These are phyloP conservation scores for Linnaemya vulpina DNA, from an alignment of 2,888 invertebrate species.

Conservation along the genomic window DNA sequence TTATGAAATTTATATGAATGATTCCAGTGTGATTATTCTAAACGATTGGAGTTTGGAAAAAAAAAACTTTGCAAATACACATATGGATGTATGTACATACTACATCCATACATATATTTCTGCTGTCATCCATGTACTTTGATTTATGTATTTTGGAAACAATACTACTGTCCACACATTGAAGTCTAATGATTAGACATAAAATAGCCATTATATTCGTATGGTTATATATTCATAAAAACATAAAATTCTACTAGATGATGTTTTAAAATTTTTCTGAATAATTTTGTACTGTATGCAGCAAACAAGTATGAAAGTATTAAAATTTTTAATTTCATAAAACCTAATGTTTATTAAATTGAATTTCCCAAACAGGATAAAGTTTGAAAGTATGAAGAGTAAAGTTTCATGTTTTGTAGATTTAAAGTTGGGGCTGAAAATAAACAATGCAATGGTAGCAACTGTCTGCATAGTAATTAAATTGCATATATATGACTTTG, in stretches of 20 bases:
- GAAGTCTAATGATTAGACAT: no score
- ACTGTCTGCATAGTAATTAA: constrained; percentile 70
- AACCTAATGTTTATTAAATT: neutral
- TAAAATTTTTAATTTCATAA: constrained; percentile 51
- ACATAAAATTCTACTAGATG: constrained; percentile 17
- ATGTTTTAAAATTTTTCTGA: no score
- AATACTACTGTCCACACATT: no score
- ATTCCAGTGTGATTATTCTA: no score
- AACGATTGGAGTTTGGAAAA: neutral
- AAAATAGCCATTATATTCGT: constrained; percentile 42
- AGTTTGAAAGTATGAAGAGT: constrained; percentile 14
- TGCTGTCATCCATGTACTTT: neutral
- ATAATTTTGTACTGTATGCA: neutral
- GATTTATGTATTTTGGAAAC: no score
- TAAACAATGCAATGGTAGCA: constrained; percentile 50
- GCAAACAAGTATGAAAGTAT: constrained; percentile 28
- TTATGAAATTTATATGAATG: no score
- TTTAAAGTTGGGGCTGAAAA: constrained; percentile 37
- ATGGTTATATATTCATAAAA: constrained; percentile 59
- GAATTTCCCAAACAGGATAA: neutral
- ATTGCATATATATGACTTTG: constrained; percentile 64
- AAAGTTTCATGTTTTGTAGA: constrained; percentile 43
- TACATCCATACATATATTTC: neutral
- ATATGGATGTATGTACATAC: no score
- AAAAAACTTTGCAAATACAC: no score